These are phyloP conservation scores for Arothron firmamentum DNA, from an alignment of 2,113 vertebrate species.

Conservation along the genomic window DNA sequence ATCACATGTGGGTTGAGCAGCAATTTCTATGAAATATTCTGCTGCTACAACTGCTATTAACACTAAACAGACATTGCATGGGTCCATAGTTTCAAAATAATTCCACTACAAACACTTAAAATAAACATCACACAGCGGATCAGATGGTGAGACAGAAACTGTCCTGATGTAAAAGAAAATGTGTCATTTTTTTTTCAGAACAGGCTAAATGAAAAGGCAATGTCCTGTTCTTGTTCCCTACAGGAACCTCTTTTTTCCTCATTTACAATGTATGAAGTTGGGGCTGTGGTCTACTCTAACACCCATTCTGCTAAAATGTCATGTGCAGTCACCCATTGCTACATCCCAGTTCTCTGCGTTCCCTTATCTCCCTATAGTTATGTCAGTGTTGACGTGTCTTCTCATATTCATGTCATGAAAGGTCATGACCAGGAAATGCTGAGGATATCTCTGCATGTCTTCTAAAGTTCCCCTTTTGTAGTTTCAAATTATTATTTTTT, in stretches of 20 bases:
- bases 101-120: no score
- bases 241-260: neutral
- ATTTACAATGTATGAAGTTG: constrained; percentile 5
- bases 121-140: no score
- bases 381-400: constrained; percentile 64
- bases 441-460: constrained; percentile 49
- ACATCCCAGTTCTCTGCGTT: constrained; percentile 45
- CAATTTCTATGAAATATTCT: neutral
- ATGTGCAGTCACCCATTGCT: constrained; percentile 59
- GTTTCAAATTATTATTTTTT: no score
- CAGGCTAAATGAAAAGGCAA: constrained; percentile 22
- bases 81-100: constrained; percentile 1
- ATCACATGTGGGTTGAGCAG: constrained; percentile 13
- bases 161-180: no score
- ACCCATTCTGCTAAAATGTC: constrained; percentile 52
- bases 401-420: constrained; percentile 63
- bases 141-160: no score
- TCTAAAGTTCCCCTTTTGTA: no score
- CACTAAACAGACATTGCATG: neutral
- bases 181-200: neutral
- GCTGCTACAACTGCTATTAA: neutral
- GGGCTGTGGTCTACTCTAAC: constrained; percentile 19
- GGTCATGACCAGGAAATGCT: constrained; percentile 27
- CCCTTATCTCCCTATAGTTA: constrained; percentile 57
- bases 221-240: constrained; percentile 34